Evolutionary conservation across 2,888 invertebrate species (phyloP).

Genomic region (Euzophera pinguis): DNA sequence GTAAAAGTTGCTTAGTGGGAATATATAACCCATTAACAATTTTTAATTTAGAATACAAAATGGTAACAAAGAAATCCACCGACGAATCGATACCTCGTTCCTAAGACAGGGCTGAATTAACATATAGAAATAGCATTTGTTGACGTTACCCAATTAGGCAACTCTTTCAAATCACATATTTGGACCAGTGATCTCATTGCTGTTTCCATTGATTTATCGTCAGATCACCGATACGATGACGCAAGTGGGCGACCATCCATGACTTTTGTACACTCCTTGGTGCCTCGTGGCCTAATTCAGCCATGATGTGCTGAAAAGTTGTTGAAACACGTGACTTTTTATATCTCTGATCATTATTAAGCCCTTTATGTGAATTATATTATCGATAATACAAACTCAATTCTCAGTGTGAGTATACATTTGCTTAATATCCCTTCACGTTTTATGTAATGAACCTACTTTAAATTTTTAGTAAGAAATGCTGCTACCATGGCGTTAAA

Average conservation of each 20-base stretch:
- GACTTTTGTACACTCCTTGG: constrained; percentile 71
- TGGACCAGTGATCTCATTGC: constrained; percentile 70
- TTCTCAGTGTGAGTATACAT: too few relatives aligned
- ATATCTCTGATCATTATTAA: too few relatives aligned
- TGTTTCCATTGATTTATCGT: constrained; percentile 63
- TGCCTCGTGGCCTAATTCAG: constrained; percentile 63
- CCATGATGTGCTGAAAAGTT: constrained; percentile 46
- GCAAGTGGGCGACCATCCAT: constrained; percentile 67
- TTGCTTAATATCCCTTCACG: too few relatives aligned
- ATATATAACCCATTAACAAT: too few relatives aligned
- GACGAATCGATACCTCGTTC: not conserved
- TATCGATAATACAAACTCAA: too few relatives aligned
- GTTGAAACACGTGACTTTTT: not conserved
- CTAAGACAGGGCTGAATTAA: not conserved
- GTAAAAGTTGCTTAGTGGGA: too few relatives aligned
- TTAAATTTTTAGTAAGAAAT: too few relatives aligned
- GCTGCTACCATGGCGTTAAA: too few relatives aligned
- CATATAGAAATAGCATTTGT: constrained; percentile 21
- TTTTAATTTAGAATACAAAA: too few relatives aligned
- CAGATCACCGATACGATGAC: constrained; percentile 66
- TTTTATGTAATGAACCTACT: too few relatives aligned
- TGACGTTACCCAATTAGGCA: constrained; percentile 46
- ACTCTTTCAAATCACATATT: constrained; percentile 51
- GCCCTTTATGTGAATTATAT: too few relatives aligned
- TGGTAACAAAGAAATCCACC: too few relatives aligned